Conservation (phyloP, 2,888 invertebrate species). For the Cephus sareptanus region DNA sequence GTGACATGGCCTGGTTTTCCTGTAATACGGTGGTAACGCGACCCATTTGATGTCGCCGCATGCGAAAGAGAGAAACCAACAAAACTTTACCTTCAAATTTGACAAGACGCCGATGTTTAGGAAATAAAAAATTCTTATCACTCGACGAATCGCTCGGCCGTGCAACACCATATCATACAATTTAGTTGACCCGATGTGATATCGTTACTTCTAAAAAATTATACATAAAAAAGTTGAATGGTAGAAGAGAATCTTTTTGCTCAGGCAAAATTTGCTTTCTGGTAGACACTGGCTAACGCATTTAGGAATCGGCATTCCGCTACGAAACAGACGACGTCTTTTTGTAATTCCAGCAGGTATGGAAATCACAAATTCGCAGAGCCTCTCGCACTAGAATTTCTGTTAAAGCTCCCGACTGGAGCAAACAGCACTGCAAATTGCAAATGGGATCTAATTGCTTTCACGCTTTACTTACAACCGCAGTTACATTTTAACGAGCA, state of each 20-base stretch:
- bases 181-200: too few species aligned
- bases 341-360: neutral
- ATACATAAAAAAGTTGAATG: neutral
- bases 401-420: constrained; percentile 22
- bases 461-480: constrained; percentile 43
- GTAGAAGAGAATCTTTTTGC: neutral
- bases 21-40: constrained; percentile 1
- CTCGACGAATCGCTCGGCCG: neutral
- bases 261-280: neutral
- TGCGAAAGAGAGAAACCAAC: constrained; percentile 1
- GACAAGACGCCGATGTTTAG: constrained; percentile 25
- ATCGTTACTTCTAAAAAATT: neutral
- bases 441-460: constrained; percentile 49
- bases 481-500: constrained; percentile 43
- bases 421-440: constrained; percentile 45
- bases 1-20: neutral
- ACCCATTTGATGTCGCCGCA: constrained; percentile 23
- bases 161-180: neutral
- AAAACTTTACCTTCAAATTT: constrained; percentile 37
- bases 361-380: neutral
- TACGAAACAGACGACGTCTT: neutral
- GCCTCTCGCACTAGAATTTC: neutral
- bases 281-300: neutral
- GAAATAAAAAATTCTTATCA: neutral
- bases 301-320: neutral